Evolutionary conservation across 2,888 invertebrate genomes (phyloP).

Genomic region (Heliconius ethilla): DNA sequence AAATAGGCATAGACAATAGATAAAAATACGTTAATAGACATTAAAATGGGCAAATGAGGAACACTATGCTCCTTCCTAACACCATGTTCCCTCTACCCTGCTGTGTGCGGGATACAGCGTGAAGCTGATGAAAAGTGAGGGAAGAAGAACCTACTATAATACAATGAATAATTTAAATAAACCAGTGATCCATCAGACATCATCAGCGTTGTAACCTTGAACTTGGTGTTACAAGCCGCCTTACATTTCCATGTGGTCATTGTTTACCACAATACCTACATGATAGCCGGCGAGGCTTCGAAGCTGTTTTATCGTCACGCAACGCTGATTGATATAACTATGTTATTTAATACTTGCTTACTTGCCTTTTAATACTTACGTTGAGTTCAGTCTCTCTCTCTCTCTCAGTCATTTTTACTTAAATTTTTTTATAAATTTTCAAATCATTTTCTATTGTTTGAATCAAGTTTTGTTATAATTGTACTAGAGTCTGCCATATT

Average conservation of each 20-base stretch:
- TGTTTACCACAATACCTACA: conserved; percentile 44
- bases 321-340: conserved; percentile 29
- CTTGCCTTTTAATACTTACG: background rate
- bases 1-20: no score
- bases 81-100: no score
- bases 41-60: no score
- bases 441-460: background rate
- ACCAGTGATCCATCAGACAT: background rate
- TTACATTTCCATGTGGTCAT: conserved; percentile 42
- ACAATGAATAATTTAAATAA: conserved; percentile 6
- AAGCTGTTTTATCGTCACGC: conserved; percentile 42
- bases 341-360: conserved; percentile 17
- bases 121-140: background rate
- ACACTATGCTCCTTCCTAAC: no score
- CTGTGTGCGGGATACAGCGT: no score
- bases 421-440: background rate
- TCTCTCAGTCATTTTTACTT: background rate
- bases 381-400: background rate
- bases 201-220: conserved; percentile 37
- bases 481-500: background rate
- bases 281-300: conserved; percentile 37
- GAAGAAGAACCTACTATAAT: background rate
- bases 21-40: no score
- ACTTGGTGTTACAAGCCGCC: conserved; percentile 39
- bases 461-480: background rate